A percentile compares a stretch with the other conserved stretches of the same genome.
phyloP scores from a whole-genome alignment of 2,888 invertebrate species.

The Vanessa cardui region DNA sequence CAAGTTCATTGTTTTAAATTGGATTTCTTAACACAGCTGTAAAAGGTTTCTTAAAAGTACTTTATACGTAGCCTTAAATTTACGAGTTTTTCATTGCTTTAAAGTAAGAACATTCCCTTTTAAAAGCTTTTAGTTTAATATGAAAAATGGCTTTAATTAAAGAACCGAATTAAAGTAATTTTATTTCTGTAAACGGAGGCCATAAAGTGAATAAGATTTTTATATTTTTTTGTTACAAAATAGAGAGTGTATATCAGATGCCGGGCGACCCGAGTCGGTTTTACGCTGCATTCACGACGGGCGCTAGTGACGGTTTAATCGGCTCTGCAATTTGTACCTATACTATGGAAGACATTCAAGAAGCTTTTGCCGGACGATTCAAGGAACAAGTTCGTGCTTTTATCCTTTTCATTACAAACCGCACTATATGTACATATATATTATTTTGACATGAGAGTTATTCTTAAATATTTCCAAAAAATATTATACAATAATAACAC shows the following conservation, averaged over 20 bases:
- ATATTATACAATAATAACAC: too few species aligned
- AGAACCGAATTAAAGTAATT: slow-evolving; percentile 20
- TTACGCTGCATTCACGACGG: slow-evolving; percentile 87
- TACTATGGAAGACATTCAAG: slow-evolving; percentile 85
- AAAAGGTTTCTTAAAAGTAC: slow-evolving; percentile 27
- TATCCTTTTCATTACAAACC: not conserved
- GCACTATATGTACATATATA: not conserved
- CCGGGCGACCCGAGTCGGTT: slow-evolving; percentile 84
- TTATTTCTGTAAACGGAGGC: slow-evolving; percentile 17
- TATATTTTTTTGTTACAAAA: slow-evolving; percentile 42
- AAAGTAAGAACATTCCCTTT: slow-evolving; percentile 15
- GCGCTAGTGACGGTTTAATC: slow-evolving; percentile 85
- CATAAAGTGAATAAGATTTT: slow-evolving; percentile 24
- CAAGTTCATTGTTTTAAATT: slow-evolving; percentile 29
- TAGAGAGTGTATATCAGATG: slow-evolving; percentile 87
- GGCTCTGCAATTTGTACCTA: slow-evolving; percentile 89
- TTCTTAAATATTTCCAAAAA: too few species aligned
- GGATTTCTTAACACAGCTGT: slow-evolving; percentile 26
- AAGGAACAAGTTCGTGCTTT: slow-evolving; percentile 82
- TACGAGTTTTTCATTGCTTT: slow-evolving; percentile 30
- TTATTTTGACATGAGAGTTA: too few species aligned
- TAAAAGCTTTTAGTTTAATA: slow-evolving; percentile 19
- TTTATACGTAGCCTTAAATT: slow-evolving; percentile 27
- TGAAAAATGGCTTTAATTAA: slow-evolving; percentile 28
- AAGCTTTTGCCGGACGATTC: slow-evolving; percentile 86